Evolutionary conservation across 2,113 vertebrate genomes (phyloP).

Genomic region (Sebastes fasciatus): DNA sequence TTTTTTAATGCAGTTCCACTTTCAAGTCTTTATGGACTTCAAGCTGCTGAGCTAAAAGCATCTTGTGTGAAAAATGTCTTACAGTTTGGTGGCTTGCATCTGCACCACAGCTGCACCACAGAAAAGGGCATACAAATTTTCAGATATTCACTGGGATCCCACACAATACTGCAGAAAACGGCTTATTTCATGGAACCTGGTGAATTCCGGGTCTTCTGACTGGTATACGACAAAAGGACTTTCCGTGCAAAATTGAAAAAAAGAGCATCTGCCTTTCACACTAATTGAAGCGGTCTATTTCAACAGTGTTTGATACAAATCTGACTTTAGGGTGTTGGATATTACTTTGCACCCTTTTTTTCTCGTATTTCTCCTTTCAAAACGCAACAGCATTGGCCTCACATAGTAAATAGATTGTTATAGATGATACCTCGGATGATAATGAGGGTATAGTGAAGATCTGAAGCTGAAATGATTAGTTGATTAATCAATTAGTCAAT

Average conservation of each 20-base stretch:
- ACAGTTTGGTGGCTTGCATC: not conserved
- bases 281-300: conserved; percentile 57
- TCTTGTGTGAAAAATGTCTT: conserved; percentile 14
- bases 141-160: not conserved
- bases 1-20: conserved; percentile 56
- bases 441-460: not conserved
- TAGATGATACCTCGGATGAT: not conserved
- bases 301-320: conserved; percentile 10
- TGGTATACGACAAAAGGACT: conserved; percentile 49
- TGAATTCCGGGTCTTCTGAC: conserved; percentile 67
- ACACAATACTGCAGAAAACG: conserved; percentile 4
- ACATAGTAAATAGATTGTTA: not conserved
- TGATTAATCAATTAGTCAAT: not conserved
- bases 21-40: conserved; percentile 57
- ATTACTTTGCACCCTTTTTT: not conserved
- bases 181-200: conserved; percentile 32
- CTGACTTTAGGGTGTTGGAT: not conserved
- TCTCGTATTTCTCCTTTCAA: not conserved
- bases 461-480: not conserved
- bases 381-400: not conserved
- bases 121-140: conserved; percentile 23
- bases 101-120: conserved; percentile 51
- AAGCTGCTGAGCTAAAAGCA: conserved; percentile 44
- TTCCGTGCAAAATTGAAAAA: conserved; percentile 55
- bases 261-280: conserved; percentile 71